Base-by-base conservation (phyloP, 2,113 vertebrate genomes). In the Neogobius melanostomus region DNA sequence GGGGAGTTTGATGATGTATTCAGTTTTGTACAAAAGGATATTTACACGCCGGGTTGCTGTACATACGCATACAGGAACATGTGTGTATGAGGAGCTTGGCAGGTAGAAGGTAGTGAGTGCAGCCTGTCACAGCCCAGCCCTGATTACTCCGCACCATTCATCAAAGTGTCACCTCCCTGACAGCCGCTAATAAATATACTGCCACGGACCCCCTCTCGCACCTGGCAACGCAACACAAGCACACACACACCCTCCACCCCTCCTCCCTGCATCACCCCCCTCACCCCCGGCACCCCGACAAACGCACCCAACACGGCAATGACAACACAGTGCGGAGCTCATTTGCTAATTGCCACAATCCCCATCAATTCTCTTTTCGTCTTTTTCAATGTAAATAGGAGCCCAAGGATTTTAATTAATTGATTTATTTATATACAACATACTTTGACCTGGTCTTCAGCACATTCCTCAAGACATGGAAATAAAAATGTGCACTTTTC, bases 161-260 rank as follows among this genome's bases (percentile, higher is more conserved):
- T 99, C 97, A 98, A 98, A 97, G 94, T 98, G 97, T 98, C 97
- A 97, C 95, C 94, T 94, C 93, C 90, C 93, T 98, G 97, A 99
- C 97, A 98, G 95, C 95, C 94, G 92, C 95, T 98, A 99, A 98
- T 98, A 99, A 98, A 98, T 98, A 98, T 97, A 92, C 95, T 97
- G 95, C 95, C 95, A 95, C 93, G 92, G 94, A 94, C 95, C 93
- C 95, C 86, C 87, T 80, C 89, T 95, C 94, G 93, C 97, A 98
- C 96, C 97, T 98, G 96, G 95, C 96, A 96, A 93, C 88, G 90
- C 86, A 92, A 92, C 92, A 92, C 93, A 71, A 57, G 81, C 93
- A 63, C 80, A 50, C 49, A 11, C 49, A 6, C 28, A 47, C 73
- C 65, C 76, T 49, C 68, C 82, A 77, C 76, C 77, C 68, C 49